Base-by-base conservation (phyloP, 2,113 vertebrate genomes). In the Paralichthys olivaceus region DNA sequence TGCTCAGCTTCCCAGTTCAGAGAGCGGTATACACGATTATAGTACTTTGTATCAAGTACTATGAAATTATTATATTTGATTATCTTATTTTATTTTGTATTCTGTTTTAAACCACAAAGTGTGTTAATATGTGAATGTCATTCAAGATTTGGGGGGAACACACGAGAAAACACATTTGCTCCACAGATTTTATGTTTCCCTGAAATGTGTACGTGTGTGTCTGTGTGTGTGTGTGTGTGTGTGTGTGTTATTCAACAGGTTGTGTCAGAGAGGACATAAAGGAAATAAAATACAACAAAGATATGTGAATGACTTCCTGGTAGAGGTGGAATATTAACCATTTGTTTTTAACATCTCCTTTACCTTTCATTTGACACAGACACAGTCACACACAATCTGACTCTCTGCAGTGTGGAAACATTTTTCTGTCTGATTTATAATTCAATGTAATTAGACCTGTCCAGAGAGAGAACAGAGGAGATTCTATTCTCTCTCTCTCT, bases 281-380 rank as follows among this genome's bases (percentile, higher is more conserved):
- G 0, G 2, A 45, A 54, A 20, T n/a, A n/a, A 22, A 72, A 40
- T 3, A 40, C 11, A 2, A 40, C 37, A 40, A 40, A 40, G 37
- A 40, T 12, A 40, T 40, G 26, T 19, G 25, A 63, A 49, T 23
- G 17, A 69, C 74, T 86, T 90, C 85, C 87, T 84, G 58, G 59
- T 69, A 11, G 34, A 49, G 40, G 86, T 91, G 29, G 86, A 86
- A 83, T 69, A 91, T 93, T 90, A 89, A 90, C 87, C 7, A n/a
- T 68, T 75, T 55, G 57, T 49, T 63, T 69, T 55, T n/a, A 75
- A 56, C 43, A 20, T 15, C 15, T 5, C 28, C 56, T 28, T 58
- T 13, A 53, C 11, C n/a, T 84, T 43, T 78, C 8, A 68, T 20
- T 12, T 22, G 40, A 49, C 45, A 19, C 17, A 19, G 15, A 19